Percentiles rank a stretch among this genome's conserved stretches.
phyloP scores from a whole-genome alignment of 2,113 vertebrate genomes.

The Pagrus major region DNA sequence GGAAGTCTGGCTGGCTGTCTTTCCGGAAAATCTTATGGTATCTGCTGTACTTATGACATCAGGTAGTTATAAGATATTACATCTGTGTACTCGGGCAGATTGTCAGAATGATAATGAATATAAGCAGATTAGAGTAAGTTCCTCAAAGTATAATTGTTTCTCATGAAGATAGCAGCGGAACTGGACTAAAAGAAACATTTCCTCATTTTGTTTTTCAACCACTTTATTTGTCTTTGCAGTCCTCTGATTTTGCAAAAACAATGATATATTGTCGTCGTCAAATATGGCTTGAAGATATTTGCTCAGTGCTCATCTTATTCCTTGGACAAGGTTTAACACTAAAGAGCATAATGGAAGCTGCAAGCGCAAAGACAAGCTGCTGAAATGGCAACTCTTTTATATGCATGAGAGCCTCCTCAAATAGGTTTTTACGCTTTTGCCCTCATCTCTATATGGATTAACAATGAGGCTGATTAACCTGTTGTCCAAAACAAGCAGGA shows the following conservation, averaged over 20 bases:
- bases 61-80: not conserved
- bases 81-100: not conserved
- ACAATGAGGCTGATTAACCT: constrained; percentile 3
- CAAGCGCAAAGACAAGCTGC: not conserved
- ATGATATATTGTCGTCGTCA: not conserved
- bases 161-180: not conserved
- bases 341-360: not conserved
- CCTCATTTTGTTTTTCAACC: not conserved
- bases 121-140: not conserved
- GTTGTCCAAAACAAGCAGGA: not conserved
- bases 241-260: not conserved
- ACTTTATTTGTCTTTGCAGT: not conserved
- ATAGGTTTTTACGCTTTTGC: not conserved
- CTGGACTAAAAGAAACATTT: not conserved
- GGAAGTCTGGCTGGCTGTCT: not conserved
- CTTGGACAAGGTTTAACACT: not conserved
- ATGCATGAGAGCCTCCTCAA: not conserved
- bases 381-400: not conserved
- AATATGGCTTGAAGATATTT: not conserved
- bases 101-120: no score
- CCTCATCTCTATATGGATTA: not conserved
- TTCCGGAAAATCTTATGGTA: no score
- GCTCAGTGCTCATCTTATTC: not conserved
- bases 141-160: not conserved
- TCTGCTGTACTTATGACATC: no score